phyloP scores from a whole-genome alignment of 2,888 invertebrate species.

The Rotaria sp. region DNA sequence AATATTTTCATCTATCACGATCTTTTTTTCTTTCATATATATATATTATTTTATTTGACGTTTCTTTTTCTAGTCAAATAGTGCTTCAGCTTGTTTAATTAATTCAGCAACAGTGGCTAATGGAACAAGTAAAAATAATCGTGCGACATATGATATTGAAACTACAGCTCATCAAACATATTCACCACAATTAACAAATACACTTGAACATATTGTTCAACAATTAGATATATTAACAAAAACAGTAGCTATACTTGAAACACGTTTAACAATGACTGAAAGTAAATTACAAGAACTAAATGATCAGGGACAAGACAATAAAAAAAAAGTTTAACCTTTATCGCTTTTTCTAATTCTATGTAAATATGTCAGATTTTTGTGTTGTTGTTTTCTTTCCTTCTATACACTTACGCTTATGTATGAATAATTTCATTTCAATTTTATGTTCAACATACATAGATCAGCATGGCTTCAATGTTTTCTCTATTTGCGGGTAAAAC shows the following conservation, averaged over 20 bases:
- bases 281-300: slow-evolving; percentile 51
- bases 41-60: too few relatives aligned
- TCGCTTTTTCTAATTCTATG: background rate
- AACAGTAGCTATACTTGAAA: slow-evolving; percentile 56
- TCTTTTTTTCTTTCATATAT: background rate
- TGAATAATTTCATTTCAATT: background rate
- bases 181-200: slow-evolving; percentile 46
- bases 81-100: background rate
- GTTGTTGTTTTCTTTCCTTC: background rate
- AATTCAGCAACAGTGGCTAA: background rate
- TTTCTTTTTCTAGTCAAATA: background rate
- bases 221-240: slow-evolving; percentile 56
- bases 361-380: slow-evolving; percentile 13
- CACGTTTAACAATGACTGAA: slow-evolving; percentile 54
- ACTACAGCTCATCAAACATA: background rate
- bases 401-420: background rate
- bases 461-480: background rate
- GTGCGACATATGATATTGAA: background rate
- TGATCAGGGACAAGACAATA: background rate
- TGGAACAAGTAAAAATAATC: slow-evolving; percentile 14
- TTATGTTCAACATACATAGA: background rate
- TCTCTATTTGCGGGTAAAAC: background rate
- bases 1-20: background rate
- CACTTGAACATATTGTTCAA: slow-evolving; percentile 54
- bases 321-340: background rate